phyloP scores from a whole-genome alignment of 2,797 vertebrate genomes.

The Argentina silus region DNA sequence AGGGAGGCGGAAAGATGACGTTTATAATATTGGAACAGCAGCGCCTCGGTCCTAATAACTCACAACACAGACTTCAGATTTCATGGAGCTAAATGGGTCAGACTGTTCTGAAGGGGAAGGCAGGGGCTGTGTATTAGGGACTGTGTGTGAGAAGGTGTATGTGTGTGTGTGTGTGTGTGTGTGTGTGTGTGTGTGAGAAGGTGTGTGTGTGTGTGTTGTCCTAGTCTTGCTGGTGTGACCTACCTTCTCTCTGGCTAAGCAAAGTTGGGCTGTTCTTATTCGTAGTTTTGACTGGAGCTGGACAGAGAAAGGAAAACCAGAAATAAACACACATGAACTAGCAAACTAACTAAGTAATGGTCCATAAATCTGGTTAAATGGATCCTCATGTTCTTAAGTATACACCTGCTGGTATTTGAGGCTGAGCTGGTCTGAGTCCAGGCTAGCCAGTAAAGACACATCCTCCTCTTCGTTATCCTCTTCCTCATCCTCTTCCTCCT shows the following conservation, averaged over 20 bases:
- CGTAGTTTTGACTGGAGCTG: conserved; percentile 69
- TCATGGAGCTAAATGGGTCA: conserved; percentile 70
- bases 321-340: not conserved
- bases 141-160: conserved; percentile 11
- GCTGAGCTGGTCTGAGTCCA: conserved; percentile 65
- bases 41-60: conserved; percentile 62
- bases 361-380: not conserved
- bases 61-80: conserved; percentile 28
- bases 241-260: conserved; percentile 63
- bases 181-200: not conserved
- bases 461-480: conserved; percentile 16
- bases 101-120: conserved; percentile 61
- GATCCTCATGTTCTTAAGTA: not conserved
- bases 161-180: too few relatives aligned
- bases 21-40: conserved; percentile 49
- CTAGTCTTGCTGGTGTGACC: conserved; percentile 45
- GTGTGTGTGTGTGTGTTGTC: conserved; percentile 29
- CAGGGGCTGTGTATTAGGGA: conserved; percentile 55
- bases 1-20: conserved; percentile 35
- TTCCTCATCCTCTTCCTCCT: conserved; percentile 26
- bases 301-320: not conserved
- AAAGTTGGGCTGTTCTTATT: conserved; percentile 53
- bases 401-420: conserved; percentile 74
- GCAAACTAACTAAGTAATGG: not conserved
- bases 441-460: conserved; percentile 47